Base-by-base conservation (phyloP, 1,140 invertebrate species). In the Plectus sambesii region DNA sequence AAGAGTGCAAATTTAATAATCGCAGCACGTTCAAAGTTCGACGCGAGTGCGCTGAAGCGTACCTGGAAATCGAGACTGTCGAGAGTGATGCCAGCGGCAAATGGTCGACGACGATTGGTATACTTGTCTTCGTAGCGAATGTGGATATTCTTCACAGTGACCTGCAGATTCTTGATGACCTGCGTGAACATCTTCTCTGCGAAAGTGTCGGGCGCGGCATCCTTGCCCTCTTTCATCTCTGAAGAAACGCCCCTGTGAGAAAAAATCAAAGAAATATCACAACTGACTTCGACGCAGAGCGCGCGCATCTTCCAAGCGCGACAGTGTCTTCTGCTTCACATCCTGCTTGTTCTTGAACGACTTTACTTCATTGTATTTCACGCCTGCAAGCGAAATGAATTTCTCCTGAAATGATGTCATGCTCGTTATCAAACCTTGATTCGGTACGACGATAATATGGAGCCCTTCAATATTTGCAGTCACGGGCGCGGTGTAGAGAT, bases 91-190 rank as follows among this genome's bases (percentile, higher is more conserved):
- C 93, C 93, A 51, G 89, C 76, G 3, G 88, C 81, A 74, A 96
- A 94, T 0, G 87, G 87, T 51, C 76, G 72, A 33, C 79, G 74
- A 1, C 82, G 81, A 60, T 85, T 35, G 78, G 75, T 85, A 41
- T 82, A 79, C 51, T 78, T 79, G 68, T 98, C 92, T 71, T 98
- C 93, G 70, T 90, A 98, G 39, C 92, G 77, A 5, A 98, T 77
- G 69, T 99, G 93, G 55, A 98, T 90, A 60, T 87, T 82, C 56
- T 79, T 81, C 36, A 98, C 87, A 60, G 81, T 81, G 0, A 98
- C 76, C 69, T 98, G 89, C n/a, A 98, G 80, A 75, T 98, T 98
- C 69, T 92, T 92, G 22, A 98, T 86, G 49, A 97, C 85, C 68
- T 93, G 87, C 5, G 88, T 83, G 0, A 86, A 80, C 22, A 98